These are phyloP conservation scores for Leptura quadrifasciata DNA, from an alignment of 2,888 invertebrate species.

Conservation along the genomic window DNA sequence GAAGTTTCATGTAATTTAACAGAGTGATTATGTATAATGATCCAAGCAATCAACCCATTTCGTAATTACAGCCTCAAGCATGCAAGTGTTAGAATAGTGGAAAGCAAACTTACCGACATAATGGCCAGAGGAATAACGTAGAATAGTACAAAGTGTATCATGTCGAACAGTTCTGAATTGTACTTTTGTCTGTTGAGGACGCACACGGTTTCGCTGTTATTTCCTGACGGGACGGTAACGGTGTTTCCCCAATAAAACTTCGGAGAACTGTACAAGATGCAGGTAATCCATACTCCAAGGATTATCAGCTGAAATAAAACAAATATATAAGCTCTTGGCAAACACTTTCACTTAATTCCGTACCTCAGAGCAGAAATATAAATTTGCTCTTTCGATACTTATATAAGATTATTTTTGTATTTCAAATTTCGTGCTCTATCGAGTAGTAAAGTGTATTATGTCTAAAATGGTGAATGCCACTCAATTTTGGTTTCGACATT, in stretches of 20 bases:
- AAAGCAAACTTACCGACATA: conserved; percentile 82
- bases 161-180: conserved; percentile 86
- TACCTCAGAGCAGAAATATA: too few relatives aligned
- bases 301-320: conserved; percentile 81
- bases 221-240: conserved; percentile 76
- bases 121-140: conserved; percentile 88
- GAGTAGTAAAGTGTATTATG: too few relatives aligned
- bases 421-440: too few relatives aligned
- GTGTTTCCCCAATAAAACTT: conserved; percentile 90
- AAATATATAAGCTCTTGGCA: not conserved
- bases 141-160: conserved; percentile 88
- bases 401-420: too few relatives aligned
- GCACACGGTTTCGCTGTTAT: conserved; percentile 82
- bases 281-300: conserved; percentile 87
- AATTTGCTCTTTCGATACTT: too few relatives aligned
- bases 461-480: too few relatives aligned
- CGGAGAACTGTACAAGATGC: conserved; percentile 88
- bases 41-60: not conserved
- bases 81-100: not conserved
- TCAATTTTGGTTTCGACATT: too few relatives aligned
- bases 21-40: too few relatives aligned
- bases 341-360: not conserved
- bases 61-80: not conserved
- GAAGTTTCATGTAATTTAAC: too few relatives aligned
- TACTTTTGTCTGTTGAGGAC: conserved; percentile 85